phyloP scores from a whole-genome alignment of 2,113 vertebrate species.

The Diphyllodes magnificus region DNA sequence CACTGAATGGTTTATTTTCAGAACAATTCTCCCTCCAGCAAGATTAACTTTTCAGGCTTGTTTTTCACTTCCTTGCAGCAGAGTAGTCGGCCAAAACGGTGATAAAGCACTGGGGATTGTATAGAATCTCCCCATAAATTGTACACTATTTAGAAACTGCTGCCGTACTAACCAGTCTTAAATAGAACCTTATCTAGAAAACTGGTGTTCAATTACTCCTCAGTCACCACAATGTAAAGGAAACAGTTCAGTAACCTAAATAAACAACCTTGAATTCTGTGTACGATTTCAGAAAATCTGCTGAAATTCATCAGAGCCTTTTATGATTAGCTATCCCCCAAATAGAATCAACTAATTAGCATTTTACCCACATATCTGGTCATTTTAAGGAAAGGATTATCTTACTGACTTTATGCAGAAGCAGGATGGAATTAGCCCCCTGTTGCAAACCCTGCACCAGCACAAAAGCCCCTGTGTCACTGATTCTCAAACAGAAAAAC shows the following conservation, averaged over 20 bases:
- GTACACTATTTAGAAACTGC: not conserved
- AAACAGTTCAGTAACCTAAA: not conserved
- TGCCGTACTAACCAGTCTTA: not conserved
- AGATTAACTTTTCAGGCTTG: conserved; percentile 22
- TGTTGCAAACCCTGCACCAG: not conserved
- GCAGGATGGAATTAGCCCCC: not conserved
- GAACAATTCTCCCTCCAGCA: not conserved
- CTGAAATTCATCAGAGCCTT: not conserved
- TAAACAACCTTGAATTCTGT: not conserved
- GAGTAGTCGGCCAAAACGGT: not conserved
- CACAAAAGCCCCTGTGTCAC: not conserved
- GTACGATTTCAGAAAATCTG: not conserved
- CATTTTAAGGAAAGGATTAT: not conserved
- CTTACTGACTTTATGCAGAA: not conserved
- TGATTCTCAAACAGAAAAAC: not conserved
- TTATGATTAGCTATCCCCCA: not conserved
- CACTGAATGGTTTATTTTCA: conserved; percentile 29
- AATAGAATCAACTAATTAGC: not conserved
- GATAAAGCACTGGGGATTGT: not conserved
- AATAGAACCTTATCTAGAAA: not conserved
- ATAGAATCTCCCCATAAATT: not conserved
- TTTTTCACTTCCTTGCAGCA: not conserved
- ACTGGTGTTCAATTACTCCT: not conserved
- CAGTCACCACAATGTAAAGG: not conserved
- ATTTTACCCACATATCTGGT: not conserved